phyloP scores from a whole-genome alignment of 2,113 vertebrate genomes.

The Prionailurus bengalensis region DNA sequence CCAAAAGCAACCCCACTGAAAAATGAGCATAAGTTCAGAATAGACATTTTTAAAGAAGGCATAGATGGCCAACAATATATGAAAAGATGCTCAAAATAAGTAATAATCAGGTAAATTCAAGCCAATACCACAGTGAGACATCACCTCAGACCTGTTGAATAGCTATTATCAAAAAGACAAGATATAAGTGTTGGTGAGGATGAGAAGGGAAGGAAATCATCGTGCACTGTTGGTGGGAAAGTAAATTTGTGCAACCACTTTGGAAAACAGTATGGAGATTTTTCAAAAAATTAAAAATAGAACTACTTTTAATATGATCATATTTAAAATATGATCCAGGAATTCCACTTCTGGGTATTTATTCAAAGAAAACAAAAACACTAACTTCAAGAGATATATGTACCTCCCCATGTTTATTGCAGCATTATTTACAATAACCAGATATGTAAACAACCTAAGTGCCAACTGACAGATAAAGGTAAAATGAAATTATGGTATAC shows the following conservation, averaged over 20 bases:
- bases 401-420: neutral
- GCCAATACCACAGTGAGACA: neutral
- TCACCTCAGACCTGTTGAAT: neutral
- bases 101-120: neutral
- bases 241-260: neutral
- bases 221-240: neutral
- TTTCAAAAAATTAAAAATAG: neutral
- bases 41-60: neutral
- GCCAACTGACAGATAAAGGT: neutral
- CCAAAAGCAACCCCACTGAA: neutral
- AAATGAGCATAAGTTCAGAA: neutral
- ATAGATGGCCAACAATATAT: neutral
- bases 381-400: neutral
- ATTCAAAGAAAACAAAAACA: neutral
- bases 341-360: neutral
- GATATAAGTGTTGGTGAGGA: neutral
- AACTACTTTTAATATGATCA: neutral
- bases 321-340: neutral
- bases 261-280: neutral
- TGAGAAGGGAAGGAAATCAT: neutral
- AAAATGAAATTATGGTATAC: neutral
- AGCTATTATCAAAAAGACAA: neutral
- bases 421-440: neutral
- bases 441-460: neutral
- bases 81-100: neutral